Percentiles rank a stretch among this genome's conserved stretches.
Conservation (phyloP, 2,113 vertebrate genomes). For the Argyrosomus japonicus region DNA sequence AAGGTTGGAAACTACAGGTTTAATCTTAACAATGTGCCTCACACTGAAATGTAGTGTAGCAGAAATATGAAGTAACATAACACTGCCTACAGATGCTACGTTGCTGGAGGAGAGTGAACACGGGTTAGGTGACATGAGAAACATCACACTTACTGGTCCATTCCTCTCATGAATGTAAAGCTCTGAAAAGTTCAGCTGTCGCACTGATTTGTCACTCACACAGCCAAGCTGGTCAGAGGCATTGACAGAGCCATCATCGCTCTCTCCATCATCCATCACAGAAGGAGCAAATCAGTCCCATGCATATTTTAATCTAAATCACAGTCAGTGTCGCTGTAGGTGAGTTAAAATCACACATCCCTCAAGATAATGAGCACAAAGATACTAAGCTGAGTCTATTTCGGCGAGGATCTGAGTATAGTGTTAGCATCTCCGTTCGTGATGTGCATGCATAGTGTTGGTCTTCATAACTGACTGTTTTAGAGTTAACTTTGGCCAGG, state of each 20-base stretch:
- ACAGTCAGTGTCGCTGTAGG: slow-evolving; percentile 48
- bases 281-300: not conserved
- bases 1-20: no score
- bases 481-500: slow-evolving; percentile 76
- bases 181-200: slow-evolving; percentile 32
- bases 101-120: no score
- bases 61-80: no score
- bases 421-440: slow-evolving; percentile 38
- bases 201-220: not conserved
- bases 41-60: no score
- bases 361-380: slow-evolving; percentile 52
- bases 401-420: slow-evolving; percentile 37
- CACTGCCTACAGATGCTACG: no score
- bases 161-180: slow-evolving; percentile 14
- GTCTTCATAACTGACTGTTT: slow-evolving; percentile 45
- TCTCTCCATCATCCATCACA: slow-evolving; percentile 20
- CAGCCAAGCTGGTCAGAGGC: slow-evolving; percentile 6
- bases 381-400: slow-evolving; percentile 26
- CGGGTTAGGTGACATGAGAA: not conserved
- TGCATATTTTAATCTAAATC: slow-evolving; percentile 49
- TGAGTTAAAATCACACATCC: slow-evolving; percentile 54
- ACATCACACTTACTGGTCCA: not conserved
- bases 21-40: no score
- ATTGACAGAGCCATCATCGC: slow-evolving; percentile 1
- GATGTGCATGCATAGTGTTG: slow-evolving; percentile 33